Evolutionary conservation across 2,888 invertebrate genomes (phyloP), one percentile per base, ranked within the genome.

Genomic region (Caenorhabditis doughertyi): DNA sequence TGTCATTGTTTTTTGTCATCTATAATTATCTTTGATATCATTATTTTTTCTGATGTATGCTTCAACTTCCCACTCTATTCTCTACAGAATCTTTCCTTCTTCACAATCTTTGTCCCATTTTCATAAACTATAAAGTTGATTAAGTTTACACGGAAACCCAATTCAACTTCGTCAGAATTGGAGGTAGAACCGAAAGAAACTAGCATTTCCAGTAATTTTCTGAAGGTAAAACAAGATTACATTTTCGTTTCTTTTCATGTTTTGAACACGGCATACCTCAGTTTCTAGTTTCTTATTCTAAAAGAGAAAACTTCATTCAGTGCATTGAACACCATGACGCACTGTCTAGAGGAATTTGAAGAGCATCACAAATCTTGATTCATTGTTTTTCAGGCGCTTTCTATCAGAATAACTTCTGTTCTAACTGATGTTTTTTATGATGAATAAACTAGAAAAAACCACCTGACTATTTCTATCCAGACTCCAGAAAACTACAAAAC

Each of bases 141-240:
- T 60, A 60, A 60, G 9, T 60, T 60, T 60, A 18, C 60, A 25
- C 60, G 60, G 60, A 60, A 60, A 60, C 42, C n/a, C 60, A 8
- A 42, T 42, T 60, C 42, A 42, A 25, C 44, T 23, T 27, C 42
- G 60, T 60, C 60, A 42, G 27, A 42, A 23, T 3, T 1, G 13
- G 60, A 42, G 60, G 60, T 60, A 60, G 53, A 53, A 58, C n/a
- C n/a, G 39, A 39, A 58, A 21, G 39, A 47, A 16, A 16, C 47
- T 18, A 18, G 39, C 29, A n/a, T 29, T 55, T 51, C 39, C 39
- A 2, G 39, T n/a, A n/a, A n/a, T n/a, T n/a, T n/a, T n/a, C n/a
- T n/a, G n/a, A n/a, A n/a, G n/a, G n/a, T n/a, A n/a, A n/a, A n/a
- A n/a, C n/a, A n/a, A n/a, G n/a, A n/a, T n/a, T n/a, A n/a, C n/a